phyloP scores from a whole-genome alignment of 2,888 invertebrate species.

The Rhamphomyia laevipes region DNA sequence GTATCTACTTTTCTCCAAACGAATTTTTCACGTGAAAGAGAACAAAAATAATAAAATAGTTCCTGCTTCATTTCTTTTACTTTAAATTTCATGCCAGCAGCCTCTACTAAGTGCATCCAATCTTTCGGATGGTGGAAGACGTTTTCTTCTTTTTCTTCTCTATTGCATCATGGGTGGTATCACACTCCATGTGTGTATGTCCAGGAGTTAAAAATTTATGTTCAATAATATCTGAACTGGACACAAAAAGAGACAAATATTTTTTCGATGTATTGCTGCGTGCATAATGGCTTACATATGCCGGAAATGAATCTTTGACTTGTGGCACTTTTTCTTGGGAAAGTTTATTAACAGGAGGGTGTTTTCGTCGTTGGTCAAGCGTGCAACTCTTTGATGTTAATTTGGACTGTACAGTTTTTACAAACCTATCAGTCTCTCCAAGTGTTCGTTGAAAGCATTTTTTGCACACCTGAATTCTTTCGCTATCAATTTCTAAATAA shows the following conservation, averaged over 20 bases:
- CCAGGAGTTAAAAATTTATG: background rate
- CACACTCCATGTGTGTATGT: background rate
- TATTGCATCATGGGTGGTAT: background rate
- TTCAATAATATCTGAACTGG: background rate
- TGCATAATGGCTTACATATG: no score
- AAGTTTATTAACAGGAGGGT: no score
- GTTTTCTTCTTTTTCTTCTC: background rate
- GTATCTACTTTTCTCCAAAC: background rate
- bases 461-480: background rate
- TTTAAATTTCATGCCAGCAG: background rate
- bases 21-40: background rate
- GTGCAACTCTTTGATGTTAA: no score
- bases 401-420: no score
- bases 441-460: background rate
- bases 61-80: background rate
- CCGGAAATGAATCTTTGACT: no score
- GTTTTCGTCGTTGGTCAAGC: no score
- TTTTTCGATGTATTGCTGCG: no score
- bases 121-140: background rate
- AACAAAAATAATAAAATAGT: background rate
- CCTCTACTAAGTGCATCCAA: background rate
- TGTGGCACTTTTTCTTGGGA: no score
- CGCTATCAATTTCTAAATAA: background rate
- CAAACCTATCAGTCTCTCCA: background rate
- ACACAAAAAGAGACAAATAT: background rate